Conservation (phyloP, 2,888 invertebrate genomes). For the Gisinianus flammeolus region DNA sequence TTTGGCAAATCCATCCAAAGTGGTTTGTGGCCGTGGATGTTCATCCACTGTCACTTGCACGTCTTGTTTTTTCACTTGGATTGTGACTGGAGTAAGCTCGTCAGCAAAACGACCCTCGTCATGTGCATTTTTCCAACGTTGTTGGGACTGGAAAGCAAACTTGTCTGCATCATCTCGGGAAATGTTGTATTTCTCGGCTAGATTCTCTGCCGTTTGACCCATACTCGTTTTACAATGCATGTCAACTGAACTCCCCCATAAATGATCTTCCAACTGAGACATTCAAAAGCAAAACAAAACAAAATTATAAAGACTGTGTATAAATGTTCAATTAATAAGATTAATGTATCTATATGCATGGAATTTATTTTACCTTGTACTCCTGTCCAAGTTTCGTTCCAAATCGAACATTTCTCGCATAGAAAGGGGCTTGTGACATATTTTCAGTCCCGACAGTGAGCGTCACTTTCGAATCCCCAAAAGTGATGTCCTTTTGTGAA, state of each 20-base stretch:
- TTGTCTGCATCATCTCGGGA: slow-evolving; percentile 82
- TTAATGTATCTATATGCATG: not conserved
- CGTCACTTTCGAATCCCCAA: slow-evolving; percentile 83
- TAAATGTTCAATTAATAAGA: not conserved
- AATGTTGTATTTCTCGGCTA: slow-evolving; percentile 83
- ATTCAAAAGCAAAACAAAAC: slow-evolving; percentile 12
- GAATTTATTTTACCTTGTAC: not conserved
- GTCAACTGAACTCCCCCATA: slow-evolving; percentile 90
- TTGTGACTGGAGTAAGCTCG: slow-evolving; percentile 84
- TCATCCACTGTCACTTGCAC: slow-evolving; percentile 72
- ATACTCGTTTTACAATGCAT: slow-evolving; percentile 71
- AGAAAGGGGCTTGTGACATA: slow-evolving; percentile 92
- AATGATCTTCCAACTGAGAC: slow-evolving; percentile 76
- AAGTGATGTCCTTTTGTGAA: slow-evolving; percentile 46
- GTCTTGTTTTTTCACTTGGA: slow-evolving; percentile 80
- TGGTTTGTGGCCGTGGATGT: slow-evolving; percentile 89
- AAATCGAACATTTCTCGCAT: slow-evolving; percentile 79
- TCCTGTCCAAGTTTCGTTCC: slow-evolving; percentile 78
- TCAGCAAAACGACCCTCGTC: slow-evolving; percentile 87
- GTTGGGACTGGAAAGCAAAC: slow-evolving; percentile 84
- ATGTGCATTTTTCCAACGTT: slow-evolving; percentile 70
- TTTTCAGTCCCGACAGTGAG: slow-evolving; percentile 93
- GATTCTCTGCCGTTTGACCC: slow-evolving; percentile 94
- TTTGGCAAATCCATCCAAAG: slow-evolving; percentile 83
- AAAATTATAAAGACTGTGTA: not conserved